A percentile compares a stretch with the other conserved stretches of the same genome.
Evolutionary conservation across 2,888 invertebrate species (phyloP).

Genomic region (Coelinius sp.): DNA sequence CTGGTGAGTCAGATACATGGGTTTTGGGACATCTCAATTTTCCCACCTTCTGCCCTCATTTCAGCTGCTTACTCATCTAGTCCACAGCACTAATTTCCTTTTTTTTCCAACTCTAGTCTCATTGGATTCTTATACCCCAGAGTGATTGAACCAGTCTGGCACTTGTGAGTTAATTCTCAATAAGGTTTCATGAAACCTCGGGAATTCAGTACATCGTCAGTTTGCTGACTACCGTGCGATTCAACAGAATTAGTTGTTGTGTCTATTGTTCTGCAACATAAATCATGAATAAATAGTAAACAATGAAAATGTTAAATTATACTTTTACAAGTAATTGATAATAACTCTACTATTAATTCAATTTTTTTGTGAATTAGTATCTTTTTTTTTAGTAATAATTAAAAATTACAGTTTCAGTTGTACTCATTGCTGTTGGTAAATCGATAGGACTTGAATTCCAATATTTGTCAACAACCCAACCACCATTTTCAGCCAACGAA

Average conservation of each 20-base stretch:
- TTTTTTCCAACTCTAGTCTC: conserved; percentile 2
- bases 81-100: conserved; percentile 7
- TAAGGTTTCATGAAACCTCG: conserved; percentile 24
- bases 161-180: background rate
- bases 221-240: background rate
- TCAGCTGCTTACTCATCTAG: conserved; percentile 13
- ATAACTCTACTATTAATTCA: background rate
- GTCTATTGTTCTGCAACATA: background rate
- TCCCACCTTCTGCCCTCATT: background rate
- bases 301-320: background rate
- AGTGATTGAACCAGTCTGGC: conserved; percentile 2
- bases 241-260: background rate
- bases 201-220: conserved; percentile 15
- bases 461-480: conserved; percentile 20
- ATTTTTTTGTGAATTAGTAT: too few relatives aligned
- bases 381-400: background rate
- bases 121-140: background rate
- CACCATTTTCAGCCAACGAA: conserved; percentile 21
- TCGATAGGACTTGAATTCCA: conserved; percentile 6
- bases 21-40: background rate
- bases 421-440: background rate
- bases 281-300: background rate
- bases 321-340: background rate
- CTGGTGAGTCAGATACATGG: too few relatives aligned
- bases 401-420: conserved; percentile 11